Percentiles rank a stretch among this genome's conserved stretches.
Conservation (phyloP, 53 echinoderm and acorn worm species). For the Holothuria leucospilota region DNA sequence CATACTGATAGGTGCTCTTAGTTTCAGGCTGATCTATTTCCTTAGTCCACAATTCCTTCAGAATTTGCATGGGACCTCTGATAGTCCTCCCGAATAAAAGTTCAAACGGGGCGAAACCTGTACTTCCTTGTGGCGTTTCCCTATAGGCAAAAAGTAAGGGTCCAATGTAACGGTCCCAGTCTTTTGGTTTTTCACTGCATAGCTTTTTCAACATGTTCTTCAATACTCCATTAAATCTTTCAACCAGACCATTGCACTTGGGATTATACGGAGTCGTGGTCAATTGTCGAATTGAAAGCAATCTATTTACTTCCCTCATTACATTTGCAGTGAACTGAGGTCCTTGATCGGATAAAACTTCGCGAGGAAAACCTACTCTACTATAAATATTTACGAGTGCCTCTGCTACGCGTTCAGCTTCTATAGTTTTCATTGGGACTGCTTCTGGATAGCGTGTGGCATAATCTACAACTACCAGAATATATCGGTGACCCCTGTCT, state of each 20-base stretch:
- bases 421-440: conserved; percentile 33
- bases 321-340: conserved; percentile 49
- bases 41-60: conserved; percentile 56
- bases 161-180: conserved; percentile 58
- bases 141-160: conserved; percentile 67
- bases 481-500: not conserved
- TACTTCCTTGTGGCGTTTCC: conserved; percentile 55
- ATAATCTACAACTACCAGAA: conserved; percentile 40
- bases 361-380: conserved; percentile 28
- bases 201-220: conserved; percentile 55
- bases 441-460: conserved; percentile 52
- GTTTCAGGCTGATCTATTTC: conserved; percentile 31
- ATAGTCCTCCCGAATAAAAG: conserved; percentile 44
- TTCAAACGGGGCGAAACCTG: conserved; percentile 60
- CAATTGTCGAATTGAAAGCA: conserved; percentile 58
- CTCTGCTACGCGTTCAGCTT: conserved; percentile 29
- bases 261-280: conserved; percentile 54
- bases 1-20: conserved; percentile 63
- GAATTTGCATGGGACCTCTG: conserved; percentile 63
- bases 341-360: conserved; percentile 52
- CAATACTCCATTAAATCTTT: conserved; percentile 40
- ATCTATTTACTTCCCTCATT: conserved; percentile 56
- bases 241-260: conserved; percentile 47
- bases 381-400: conserved; percentile 42
- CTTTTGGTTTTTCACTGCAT: conserved; percentile 51